phyloP scores from a whole-genome alignment of 53 echinoderm and acorn worm genomes.

The Temnopleurus reevesii region DNA sequence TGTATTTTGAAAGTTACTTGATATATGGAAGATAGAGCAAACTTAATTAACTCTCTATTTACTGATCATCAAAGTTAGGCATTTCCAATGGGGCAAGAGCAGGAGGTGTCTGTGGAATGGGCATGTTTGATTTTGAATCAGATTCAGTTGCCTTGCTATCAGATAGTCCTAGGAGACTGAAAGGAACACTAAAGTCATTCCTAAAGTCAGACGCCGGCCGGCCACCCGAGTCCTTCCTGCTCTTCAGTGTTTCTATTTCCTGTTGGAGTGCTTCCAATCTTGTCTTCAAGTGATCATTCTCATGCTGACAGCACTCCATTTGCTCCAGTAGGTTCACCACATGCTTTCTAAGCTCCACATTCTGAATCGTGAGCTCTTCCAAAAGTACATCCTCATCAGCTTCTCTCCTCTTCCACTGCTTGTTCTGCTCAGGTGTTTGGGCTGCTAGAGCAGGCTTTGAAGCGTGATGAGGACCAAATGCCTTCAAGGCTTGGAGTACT shows the following conservation, averaged over 20 bases:
- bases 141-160: not conserved
- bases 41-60: no score
- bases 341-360: slow-evolving; percentile 67
- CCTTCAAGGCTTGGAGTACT: slow-evolving; percentile 10
- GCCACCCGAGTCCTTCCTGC: not conserved
- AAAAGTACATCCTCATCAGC: slow-evolving; percentile 4
- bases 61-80: slow-evolving; percentile 57
- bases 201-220: not conserved
- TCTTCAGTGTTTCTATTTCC: slow-evolving; percentile 19
- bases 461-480: not conserved
- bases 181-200: slow-evolving; percentile 4
- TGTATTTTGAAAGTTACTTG: no score
- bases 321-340: slow-evolving; percentile 64
- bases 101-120: slow-evolving; percentile 34
- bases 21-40: no score
- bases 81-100: slow-evolving; percentile 57
- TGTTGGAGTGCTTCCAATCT: slow-evolving; percentile 44
- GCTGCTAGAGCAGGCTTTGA: not conserved
- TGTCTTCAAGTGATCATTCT: slow-evolving; percentile 67
- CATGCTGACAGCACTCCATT: slow-evolving; percentile 74
- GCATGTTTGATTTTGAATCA: not conserved
- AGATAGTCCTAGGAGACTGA: not conserved
- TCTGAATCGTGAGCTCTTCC: slow-evolving; percentile 60
- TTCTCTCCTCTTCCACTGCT: slow-evolving; percentile 21
- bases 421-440: not conserved